These are phyloP conservation scores for Lithophane socia DNA, from an alignment of 2,888 invertebrate genomes.

Conservation along the genomic window DNA sequence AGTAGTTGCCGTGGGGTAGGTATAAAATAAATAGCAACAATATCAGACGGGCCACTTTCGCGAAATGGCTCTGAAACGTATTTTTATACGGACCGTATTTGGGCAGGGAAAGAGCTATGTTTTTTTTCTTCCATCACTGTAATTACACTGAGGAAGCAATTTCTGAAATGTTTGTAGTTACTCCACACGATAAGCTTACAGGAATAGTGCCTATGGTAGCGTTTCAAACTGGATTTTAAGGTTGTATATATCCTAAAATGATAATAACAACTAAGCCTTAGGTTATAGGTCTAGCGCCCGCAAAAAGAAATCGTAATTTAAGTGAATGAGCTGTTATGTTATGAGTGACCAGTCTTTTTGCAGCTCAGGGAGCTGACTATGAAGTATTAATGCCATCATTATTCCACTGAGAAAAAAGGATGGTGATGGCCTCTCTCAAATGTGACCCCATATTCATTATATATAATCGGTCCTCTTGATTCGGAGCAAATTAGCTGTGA, in stretches of 20 bases:
- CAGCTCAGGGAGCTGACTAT: not conserved
- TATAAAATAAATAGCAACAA: slow-evolving; percentile 68
- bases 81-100: slow-evolving; percentile 64
- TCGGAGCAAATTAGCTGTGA: not conserved
- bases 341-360: not conserved
- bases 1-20: slow-evolving; percentile 49
- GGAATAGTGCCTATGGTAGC: not conserved
- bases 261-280: not conserved
- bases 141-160: slow-evolving; percentile 54
- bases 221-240: not conserved
- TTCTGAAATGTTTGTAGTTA: slow-evolving; percentile 27
- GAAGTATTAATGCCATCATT: too few relatives aligned
- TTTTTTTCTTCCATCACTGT: slow-evolving; percentile 58
- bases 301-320: not conserved
- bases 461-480: not conserved
- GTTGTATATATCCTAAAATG: not conserved
- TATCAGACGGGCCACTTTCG: slow-evolving; percentile 65
- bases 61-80: slow-evolving; percentile 62
- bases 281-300: not conserved
- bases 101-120: slow-evolving; percentile 56
- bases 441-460: too few relatives aligned
- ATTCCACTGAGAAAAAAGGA: too few relatives aligned
- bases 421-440: too few relatives aligned
- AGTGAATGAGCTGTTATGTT: not conserved
- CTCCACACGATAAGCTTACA: not conserved